Conservation (phyloP, 2,113 vertebrate genomes). For the Bujurquina vittata region DNA sequence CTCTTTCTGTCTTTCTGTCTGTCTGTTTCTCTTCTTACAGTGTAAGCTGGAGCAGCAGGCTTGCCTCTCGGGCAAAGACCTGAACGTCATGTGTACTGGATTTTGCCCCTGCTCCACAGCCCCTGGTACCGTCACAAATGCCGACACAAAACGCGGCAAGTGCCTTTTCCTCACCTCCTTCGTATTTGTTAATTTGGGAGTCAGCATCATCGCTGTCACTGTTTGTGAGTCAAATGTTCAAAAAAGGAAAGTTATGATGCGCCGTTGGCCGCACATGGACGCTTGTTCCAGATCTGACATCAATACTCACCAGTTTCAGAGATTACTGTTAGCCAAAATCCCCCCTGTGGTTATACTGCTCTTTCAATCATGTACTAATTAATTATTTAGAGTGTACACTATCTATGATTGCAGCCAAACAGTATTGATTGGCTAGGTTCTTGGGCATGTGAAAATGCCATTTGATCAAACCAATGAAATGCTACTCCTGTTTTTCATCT, state of each 20-base stretch:
- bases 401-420: constrained; percentile 66
- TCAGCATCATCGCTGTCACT: neutral
- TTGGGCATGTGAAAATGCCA: constrained; percentile 52
- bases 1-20: constrained; percentile 11
- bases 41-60: constrained; percentile 95
- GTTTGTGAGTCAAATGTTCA: neutral
- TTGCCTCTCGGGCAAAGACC: constrained; percentile 92
- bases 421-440: constrained; percentile 63
- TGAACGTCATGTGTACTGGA: constrained; percentile 86
- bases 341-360: constrained; percentile 54
- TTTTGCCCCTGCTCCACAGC: constrained; percentile 89
- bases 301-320: constrained; percentile 65
- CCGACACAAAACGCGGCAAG: constrained; percentile 76
- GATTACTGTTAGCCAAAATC: constrained; percentile 64
- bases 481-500: constrained; percentile 48
- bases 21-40: constrained; percentile 51
- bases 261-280: neutral
- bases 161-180: neutral
- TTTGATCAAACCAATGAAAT: constrained; percentile 62
- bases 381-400: constrained; percentile 76
- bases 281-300: constrained; percentile 38
- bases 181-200: neutral
- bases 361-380: constrained; percentile 69
- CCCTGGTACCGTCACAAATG: constrained; percentile 42
- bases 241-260: constrained; percentile 2